phyloP scores from a whole-genome alignment of 2,113 vertebrate genomes.

The Oryzias curvinotus region DNA sequence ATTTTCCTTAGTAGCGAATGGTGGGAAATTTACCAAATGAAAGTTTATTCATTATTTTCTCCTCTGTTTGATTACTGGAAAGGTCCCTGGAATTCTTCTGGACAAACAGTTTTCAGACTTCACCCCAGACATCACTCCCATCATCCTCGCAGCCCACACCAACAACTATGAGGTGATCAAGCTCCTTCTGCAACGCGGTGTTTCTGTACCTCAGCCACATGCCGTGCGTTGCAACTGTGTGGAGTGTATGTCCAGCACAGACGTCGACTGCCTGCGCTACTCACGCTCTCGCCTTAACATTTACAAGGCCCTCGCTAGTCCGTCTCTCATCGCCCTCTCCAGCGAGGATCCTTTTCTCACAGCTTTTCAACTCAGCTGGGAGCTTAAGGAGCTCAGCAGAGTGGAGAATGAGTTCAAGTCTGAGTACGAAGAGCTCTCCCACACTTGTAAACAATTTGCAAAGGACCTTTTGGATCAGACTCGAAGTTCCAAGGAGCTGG shows the following conservation, averaged over 20 bases:
- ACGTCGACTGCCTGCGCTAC: conserved; percentile 92
- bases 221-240: conserved; percentile 93
- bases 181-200: conserved; percentile 91
- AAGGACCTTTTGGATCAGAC: conserved; percentile 98
- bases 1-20: conserved; percentile 3
- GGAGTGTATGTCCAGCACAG: conserved; percentile 90
- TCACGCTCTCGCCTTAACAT: conserved; percentile 95
- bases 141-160: conserved; percentile 96
- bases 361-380: conserved; percentile 95
- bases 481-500: conserved; percentile 91
- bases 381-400: conserved; percentile 93
- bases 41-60: neutral
- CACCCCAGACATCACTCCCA: conserved; percentile 96
- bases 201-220: conserved; percentile 93
- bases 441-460: conserved; percentile 91
- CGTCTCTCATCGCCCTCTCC: conserved; percentile 90
- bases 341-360: conserved; percentile 98
- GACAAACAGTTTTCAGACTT: conserved; percentile 97
- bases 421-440: conserved; percentile 92
- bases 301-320: conserved; percentile 92
- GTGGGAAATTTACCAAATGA: neutral
- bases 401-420: conserved; percentile 98
- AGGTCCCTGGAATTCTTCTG: conserved; percentile 92
- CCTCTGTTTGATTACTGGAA: conserved; percentile 7
- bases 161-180: conserved; percentile 99